These are phyloP conservation scores for Paraplagusia blochii DNA, from an alignment of 2,113 vertebrate genomes.

Conservation along the genomic window DNA sequence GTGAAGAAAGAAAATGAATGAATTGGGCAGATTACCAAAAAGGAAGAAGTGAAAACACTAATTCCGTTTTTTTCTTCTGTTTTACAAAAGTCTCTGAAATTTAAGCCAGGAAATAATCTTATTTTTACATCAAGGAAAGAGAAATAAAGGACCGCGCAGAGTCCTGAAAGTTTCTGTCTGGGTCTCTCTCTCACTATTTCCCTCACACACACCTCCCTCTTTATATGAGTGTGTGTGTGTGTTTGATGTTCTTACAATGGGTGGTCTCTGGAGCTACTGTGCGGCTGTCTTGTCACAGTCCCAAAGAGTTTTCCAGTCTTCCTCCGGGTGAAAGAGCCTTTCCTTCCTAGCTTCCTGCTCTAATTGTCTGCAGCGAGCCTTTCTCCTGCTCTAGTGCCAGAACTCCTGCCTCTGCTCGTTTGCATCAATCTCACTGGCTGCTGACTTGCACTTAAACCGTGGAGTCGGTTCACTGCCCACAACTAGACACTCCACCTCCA, in stretches of 20 bases:
- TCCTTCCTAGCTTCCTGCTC: constrained; percentile 72
- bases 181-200: constrained; percentile 15
- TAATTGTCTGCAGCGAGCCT: constrained; percentile 61
- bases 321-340: constrained; percentile 66
- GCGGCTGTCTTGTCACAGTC: constrained; percentile 69
- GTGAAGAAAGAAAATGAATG: constrained; percentile 7
- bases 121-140: background rate
- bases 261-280: constrained; percentile 67
- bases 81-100: constrained; percentile 4
- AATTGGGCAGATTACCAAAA: constrained; percentile 24
- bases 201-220: constrained; percentile 1
- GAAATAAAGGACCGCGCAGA: no score
- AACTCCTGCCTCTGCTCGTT: constrained; percentile 48
- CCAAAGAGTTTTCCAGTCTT: constrained; percentile 66
- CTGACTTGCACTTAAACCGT: constrained; percentile 26
- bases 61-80: constrained; percentile 16
- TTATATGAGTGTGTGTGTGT: constrained; percentile 23
- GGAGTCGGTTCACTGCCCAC: constrained; percentile 7
- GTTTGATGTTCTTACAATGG: constrained; percentile 65
- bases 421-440: constrained; percentile 37
- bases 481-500: constrained; percentile 6
- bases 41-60: constrained; percentile 40
- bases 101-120: constrained; percentile 4
- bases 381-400: constrained; percentile 56
- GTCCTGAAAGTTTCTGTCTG: constrained; percentile 1